Conservation (phyloP, 2,888 invertebrate species). For the Sicus ferrugineus region DNA sequence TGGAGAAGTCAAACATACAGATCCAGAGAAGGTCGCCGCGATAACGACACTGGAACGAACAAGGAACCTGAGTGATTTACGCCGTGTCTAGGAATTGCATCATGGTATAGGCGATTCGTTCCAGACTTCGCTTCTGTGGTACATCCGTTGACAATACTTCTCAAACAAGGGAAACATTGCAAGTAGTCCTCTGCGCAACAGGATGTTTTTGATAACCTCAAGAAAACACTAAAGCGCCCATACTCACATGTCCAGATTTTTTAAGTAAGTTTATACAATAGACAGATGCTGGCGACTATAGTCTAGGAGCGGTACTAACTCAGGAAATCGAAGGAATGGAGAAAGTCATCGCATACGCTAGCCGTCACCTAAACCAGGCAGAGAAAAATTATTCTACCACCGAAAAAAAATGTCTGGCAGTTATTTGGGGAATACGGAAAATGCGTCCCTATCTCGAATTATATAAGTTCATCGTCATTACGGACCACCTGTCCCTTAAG, state of each 20-base stretch:
- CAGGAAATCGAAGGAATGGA: too few relatives aligned
- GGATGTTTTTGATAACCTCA: neutral
- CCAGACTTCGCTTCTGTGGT: neutral
- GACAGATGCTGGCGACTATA: too few relatives aligned
- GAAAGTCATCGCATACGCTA: too few relatives aligned
- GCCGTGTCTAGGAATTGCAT: neutral
- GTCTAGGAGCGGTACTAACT: too few relatives aligned
- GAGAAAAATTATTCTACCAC: too few relatives aligned
- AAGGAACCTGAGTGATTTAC: neutral
- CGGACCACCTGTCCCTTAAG: too few relatives aligned
- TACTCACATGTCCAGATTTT: neutral
- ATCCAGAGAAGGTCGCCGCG: neutral
- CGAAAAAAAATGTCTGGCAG: too few relatives aligned
- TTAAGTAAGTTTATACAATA: too few relatives aligned
- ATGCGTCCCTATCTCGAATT: too few relatives aligned
- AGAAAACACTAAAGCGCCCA: neutral
- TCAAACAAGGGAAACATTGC: neutral
- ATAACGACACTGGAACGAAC: neutral
- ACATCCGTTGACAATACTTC: neutral
- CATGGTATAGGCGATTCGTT: neutral
- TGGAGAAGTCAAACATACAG: neutral
- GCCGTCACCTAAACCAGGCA: too few relatives aligned
- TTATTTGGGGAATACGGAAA: too few relatives aligned
- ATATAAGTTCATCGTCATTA: too few relatives aligned
- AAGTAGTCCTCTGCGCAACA: neutral